phyloP scores from a whole-genome alignment of 2,888 invertebrate species.

The Idaea aversata region DNA sequence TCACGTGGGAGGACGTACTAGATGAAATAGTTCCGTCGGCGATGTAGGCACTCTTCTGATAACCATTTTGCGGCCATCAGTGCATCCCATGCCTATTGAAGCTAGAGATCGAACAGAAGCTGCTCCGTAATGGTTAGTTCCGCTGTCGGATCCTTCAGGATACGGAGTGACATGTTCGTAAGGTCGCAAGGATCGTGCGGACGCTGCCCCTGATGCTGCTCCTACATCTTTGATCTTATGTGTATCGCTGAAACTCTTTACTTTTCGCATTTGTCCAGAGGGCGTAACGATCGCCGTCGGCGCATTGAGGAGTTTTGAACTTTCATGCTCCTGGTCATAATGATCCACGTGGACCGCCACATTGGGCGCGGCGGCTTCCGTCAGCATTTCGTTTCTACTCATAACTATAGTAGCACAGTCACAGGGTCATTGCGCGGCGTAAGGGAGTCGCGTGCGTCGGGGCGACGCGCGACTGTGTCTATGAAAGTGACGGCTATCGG shows the following conservation, averaged over 20 bases:
- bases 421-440: conserved; percentile 74
- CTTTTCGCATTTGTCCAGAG: conserved; percentile 76
- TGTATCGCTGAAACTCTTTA: conserved; percentile 76
- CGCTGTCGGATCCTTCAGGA: conserved; percentile 82
- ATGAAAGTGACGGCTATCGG: conserved; percentile 41
- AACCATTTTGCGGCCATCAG: conserved; percentile 92
- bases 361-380: conserved; percentile 69
- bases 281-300: conserved; percentile 63
- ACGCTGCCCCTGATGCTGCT: conserved; percentile 70
- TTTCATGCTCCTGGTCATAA: conserved; percentile 64
- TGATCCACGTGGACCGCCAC: conserved; percentile 71
- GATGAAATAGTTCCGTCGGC: conserved; percentile 91
- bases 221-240: conserved; percentile 70
- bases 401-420: conserved; percentile 75
- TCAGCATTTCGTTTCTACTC: conserved; percentile 67
- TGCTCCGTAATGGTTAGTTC: conserved; percentile 82
- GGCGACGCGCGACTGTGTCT: conserved; percentile 68
- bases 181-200: conserved; percentile 70
- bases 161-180: conserved; percentile 73
- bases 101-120: conserved; percentile 89
- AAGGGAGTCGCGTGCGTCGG: conserved; percentile 65
- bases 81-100: conserved; percentile 93
- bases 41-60: conserved; percentile 91
- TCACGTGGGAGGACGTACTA: conserved; percentile 91
- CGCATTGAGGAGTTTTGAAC: conserved; percentile 64